Conservation (phyloP, 1,140 invertebrate species). For the Cydia strobilella region DNA sequence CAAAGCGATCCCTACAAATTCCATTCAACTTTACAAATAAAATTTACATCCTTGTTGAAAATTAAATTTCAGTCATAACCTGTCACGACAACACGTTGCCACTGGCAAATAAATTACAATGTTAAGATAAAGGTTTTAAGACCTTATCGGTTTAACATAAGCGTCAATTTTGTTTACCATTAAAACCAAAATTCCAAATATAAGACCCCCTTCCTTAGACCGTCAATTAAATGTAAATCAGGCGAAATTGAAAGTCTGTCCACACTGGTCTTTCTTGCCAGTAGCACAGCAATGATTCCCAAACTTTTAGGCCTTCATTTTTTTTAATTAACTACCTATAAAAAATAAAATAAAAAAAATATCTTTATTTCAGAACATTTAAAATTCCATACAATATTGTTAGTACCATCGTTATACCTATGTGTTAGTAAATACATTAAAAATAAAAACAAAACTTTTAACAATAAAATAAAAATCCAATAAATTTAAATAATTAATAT, state of each 20-base stretch:
- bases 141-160: background rate
- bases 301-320: too few species aligned
- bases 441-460: too few species aligned
- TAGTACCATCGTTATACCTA: too few species aligned
- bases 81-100: background rate
- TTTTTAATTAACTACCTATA: too few species aligned
- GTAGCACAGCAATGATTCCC: too few species aligned
- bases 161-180: background rate
- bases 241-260: background rate
- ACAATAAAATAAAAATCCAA: too few species aligned
- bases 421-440: too few species aligned
- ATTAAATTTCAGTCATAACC: constrained; percentile 4
- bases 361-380: too few species aligned
- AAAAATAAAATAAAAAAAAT: too few species aligned
- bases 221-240: background rate
- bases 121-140: background rate
- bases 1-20: background rate
- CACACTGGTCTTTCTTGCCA: too few species aligned
- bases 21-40: constrained; percentile 1
- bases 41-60: constrained; percentile 2
- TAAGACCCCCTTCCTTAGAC: background rate
- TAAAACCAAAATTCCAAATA: background rate
- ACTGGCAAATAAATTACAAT: background rate
- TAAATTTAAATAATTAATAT: too few species aligned
- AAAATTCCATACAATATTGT: too few species aligned